Base-by-base conservation (phyloP, 2,113 vertebrate genomes). In the Progne subis region DNA sequence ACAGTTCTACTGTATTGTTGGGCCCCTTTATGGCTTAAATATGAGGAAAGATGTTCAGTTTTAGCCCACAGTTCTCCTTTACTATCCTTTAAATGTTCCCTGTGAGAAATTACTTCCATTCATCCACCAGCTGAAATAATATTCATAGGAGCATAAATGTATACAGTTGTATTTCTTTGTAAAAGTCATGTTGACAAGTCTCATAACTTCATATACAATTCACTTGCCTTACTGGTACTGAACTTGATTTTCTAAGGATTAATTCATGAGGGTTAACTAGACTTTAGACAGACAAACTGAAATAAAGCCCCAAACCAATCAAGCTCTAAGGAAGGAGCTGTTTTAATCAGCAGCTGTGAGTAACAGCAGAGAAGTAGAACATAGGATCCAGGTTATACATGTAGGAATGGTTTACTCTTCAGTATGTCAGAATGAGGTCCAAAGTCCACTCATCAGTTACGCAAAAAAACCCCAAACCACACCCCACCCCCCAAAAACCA, bases 221-320 rank as follows among this genome's bases (percentile, higher is more conserved):
- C 88, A 59, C 75, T 94, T 61, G 53, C 26, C 88, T 95, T 95
- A 55, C 82, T 84, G 60, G 67, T 92, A 57, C 61, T 49, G 86
- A 93, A 84, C 72, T 74, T 91, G 72, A 88, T 94, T 97, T 97
- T 92, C 64, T 67, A 89, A 92, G 92, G 95, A 92, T 86, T 96
- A 91, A 94, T 93, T 95, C 11, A 44, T 81, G 81, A 94, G 79
- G 75, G 77, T 86, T 95, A 94, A 94, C 75, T 83, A 89, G 65
- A 78, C 82, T 95, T 97, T 69, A 88, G 60, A 28, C 32, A 81
- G 77, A 70, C 82, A 57, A 95, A 82, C 28, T 72, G 60, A 90
- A 85, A 80, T 71, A 72, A 83, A 82, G 91, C 39, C 6, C 0
- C 15, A 68, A 84, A 65, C 14, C 69, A 86, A 49, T 68, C 44